Conservation (phyloP, 2,888 invertebrate genomes). For the Andrena fulva region DNA sequence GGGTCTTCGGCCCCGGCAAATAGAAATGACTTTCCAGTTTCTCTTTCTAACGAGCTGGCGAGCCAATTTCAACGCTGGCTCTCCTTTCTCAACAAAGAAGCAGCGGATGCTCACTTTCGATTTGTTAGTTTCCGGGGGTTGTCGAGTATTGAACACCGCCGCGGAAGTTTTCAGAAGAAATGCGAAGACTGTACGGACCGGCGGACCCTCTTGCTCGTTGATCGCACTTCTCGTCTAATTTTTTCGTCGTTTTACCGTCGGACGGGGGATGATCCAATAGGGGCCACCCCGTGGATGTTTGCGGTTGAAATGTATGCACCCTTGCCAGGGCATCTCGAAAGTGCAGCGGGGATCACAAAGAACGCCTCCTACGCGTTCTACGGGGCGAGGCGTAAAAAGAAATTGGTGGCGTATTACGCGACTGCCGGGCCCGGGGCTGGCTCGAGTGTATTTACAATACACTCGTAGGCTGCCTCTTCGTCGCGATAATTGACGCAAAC, state of each 20-base stretch:
- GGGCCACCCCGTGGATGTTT: conserved; percentile 69
- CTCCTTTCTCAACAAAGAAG: background rate
- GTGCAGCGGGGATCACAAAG: conserved; percentile 64
- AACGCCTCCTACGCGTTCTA: conserved; percentile 43
- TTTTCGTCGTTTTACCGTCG: conserved; percentile 52
- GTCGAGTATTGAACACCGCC: background rate
- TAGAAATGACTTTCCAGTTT: conserved; percentile 69
- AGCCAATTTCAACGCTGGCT: conserved; percentile 1
- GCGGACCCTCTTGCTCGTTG: conserved; percentile 11
- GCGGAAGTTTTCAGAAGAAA: background rate
- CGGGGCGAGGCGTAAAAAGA: conserved; percentile 57
- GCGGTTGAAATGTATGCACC: conserved; percentile 82
- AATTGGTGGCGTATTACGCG: conserved; percentile 59
- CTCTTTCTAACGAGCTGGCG: conserved; percentile 31
- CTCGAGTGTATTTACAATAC: conserved; percentile 62
- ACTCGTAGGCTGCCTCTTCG: conserved; percentile 52
- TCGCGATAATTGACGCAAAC: conserved; percentile 59
- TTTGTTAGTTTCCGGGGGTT: background rate
- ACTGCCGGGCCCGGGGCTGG: conserved; percentile 22
- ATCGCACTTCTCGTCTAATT: conserved; percentile 59
- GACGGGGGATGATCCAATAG: conserved; percentile 56
- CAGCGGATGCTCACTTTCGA: background rate
- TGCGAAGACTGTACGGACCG: background rate
- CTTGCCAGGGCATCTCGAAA: conserved; percentile 68
- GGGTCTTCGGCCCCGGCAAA: conserved; percentile 51